Conservation (phyloP, 1,140 invertebrate genomes). For the Hylyphantes graminicola region DNA sequence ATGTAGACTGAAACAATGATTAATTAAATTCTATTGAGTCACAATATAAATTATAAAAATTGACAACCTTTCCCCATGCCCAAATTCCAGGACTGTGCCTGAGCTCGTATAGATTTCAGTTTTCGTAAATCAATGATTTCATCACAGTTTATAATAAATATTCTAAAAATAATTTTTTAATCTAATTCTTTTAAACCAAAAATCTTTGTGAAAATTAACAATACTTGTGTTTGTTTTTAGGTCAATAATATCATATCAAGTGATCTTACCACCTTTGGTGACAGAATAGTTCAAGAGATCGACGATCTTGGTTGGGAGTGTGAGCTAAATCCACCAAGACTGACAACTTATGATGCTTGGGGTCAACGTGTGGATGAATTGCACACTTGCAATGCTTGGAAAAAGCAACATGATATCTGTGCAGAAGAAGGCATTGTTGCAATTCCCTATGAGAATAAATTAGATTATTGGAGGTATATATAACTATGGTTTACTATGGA, state of each 20-base stretch:
- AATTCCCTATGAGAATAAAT: constrained; percentile 72
- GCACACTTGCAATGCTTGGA: constrained; percentile 72
- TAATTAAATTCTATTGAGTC: no score
- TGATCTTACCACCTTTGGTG: constrained; percentile 71
- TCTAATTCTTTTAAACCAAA: neutral
- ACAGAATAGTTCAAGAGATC: constrained; percentile 70
- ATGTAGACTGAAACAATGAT: no score
- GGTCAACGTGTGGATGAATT: constrained; percentile 71
- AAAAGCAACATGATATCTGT: constrained; percentile 71
- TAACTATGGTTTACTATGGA: neutral
- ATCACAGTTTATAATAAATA: neutral
- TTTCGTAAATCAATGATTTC: neutral
- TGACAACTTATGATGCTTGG: constrained; percentile 72
- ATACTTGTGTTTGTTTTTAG: neutral
- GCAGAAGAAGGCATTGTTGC: constrained; percentile 74
- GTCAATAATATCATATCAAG: constrained; percentile 64
- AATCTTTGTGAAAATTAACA: neutral
- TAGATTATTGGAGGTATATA: constrained; percentile 61
- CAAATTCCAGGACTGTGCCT: neutral
- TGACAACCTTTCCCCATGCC: no score
- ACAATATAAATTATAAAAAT: no score
- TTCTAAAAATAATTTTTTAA: neutral
- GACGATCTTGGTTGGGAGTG: constrained; percentile 70
- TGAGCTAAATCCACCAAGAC: constrained; percentile 71
- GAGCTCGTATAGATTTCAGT: neutral